Percentiles rank a stretch among this genome's conserved stretches.
Evolutionary conservation across 2,888 invertebrate species (phyloP).

Genomic region (Nipponacmea schrenckii): DNA sequence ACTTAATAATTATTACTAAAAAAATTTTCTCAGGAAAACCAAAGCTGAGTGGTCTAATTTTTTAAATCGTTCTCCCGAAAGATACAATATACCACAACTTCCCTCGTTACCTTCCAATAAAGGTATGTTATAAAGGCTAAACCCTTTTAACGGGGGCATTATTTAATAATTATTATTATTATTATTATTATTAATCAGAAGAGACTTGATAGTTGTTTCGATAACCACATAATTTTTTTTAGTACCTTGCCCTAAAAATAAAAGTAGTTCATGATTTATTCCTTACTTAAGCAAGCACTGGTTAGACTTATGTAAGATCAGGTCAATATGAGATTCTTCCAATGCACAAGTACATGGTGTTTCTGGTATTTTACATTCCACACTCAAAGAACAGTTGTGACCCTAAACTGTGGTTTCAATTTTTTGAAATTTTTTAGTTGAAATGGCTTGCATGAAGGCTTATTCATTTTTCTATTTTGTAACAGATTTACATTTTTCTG

Average conservation of each 20-base stretch:
- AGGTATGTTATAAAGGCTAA: conserved; percentile 32
- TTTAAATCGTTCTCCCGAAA: conserved; percentile 58
- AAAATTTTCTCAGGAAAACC: conserved; percentile 50
- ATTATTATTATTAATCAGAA: too few relatives aligned
- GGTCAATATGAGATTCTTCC: too few relatives aligned
- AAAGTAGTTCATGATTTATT: too few relatives aligned
- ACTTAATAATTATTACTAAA: too few relatives aligned
- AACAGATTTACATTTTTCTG: conserved; percentile 59
- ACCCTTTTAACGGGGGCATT: too few relatives aligned
- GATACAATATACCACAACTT: conserved; percentile 56
- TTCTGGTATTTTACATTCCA: too few relatives aligned
- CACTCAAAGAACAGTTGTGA: too few relatives aligned
- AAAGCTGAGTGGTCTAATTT: conserved; percentile 60
- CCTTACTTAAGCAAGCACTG: background rate
- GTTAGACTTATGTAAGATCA: background rate
- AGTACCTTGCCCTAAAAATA: too few relatives aligned
- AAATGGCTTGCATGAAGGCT: background rate
- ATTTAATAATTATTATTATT: background rate
- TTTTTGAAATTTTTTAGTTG: background rate
- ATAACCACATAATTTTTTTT: too few relatives aligned
- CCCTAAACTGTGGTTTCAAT: too few relatives aligned
- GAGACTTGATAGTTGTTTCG: too few relatives aligned
- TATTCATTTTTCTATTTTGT: background rate
- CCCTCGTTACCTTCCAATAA: conserved; percentile 57
- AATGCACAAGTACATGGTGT: too few relatives aligned